A percentile compares a stretch with the other conserved stretches of the same genome.
phyloP scores from a whole-genome alignment of 2,888 invertebrate species.

The Eristalis tenax region DNA sequence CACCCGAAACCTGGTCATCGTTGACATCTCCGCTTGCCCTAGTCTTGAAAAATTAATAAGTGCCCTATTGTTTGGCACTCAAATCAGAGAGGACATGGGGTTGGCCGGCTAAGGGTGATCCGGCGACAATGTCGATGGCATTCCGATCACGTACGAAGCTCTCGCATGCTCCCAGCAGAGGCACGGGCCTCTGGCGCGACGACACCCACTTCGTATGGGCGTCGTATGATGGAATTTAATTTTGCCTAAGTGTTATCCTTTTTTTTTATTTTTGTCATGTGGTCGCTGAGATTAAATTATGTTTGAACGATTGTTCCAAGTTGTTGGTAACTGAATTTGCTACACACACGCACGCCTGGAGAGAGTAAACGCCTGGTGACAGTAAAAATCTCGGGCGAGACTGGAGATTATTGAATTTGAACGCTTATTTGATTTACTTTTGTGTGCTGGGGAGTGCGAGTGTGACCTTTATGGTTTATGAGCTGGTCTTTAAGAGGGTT shows the following conservation, averaged over 20 bases:
- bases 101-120: not conserved
- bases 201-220: constrained; percentile 28
- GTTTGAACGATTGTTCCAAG: not conserved
- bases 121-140: not conserved
- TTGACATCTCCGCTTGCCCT: not conserved
- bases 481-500: too few relatives aligned
- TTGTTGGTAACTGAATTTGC: not conserved
- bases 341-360: not conserved
- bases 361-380: not conserved
- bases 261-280: constrained; percentile 53
- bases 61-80: constrained; percentile 19
- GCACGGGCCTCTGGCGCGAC: constrained; percentile 7
- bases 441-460: not conserved
- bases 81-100: not conserved
- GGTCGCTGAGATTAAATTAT: constrained; percentile 54
- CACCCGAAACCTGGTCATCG: not conserved
- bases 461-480: too few relatives aligned
- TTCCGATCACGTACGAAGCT: constrained; percentile 23
- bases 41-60: constrained; percentile 33
- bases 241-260: constrained; percentile 64
- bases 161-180: constrained; percentile 12
- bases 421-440: constrained; percentile 37
- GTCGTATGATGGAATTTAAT: constrained; percentile 44
- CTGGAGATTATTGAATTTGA: constrained; percentile 35
- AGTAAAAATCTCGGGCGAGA: constrained; percentile 37